Percentiles rank a stretch among this genome's conserved stretches.
These are phyloP conservation scores for Orestias chungarensis DNA, from an alignment of 2,797 vertebrate genomes.

Conservation along the genomic window DNA sequence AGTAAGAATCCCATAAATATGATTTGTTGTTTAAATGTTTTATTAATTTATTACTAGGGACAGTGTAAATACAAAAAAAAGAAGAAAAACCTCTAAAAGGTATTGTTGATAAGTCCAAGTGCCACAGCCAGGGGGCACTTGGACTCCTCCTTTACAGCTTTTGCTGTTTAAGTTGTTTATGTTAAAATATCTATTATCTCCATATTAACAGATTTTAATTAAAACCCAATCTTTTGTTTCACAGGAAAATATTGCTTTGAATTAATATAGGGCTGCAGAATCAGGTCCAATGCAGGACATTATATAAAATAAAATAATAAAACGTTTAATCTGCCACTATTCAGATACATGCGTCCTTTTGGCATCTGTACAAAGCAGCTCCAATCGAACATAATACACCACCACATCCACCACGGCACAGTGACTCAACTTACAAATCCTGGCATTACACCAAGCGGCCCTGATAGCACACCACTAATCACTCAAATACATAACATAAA, in stretches of 20 bases:
- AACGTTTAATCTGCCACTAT: neutral
- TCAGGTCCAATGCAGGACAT: neutral
- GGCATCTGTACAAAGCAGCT: neutral
- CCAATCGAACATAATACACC: slow-evolving; percentile 3
- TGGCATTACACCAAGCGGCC: slow-evolving; percentile 4
- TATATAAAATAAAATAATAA: neutral
- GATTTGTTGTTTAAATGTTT: neutral
- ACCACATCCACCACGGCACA: slow-evolving; percentile 10
- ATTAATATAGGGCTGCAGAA: neutral
- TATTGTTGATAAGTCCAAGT: slow-evolving; percentile 4
- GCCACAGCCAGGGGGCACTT: slow-evolving; percentile 46
- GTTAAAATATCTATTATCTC: neutral
- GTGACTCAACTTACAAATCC: slow-evolving; percentile 20
- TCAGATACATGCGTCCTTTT: neutral
- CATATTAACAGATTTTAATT: neutral
- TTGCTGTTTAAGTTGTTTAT: neutral
- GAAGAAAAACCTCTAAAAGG: neutral
- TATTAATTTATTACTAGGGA: neutral
- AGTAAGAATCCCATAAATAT: neutral
- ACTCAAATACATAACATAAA: slow-evolving; percentile 33
- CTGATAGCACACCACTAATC: slow-evolving; percentile 26
- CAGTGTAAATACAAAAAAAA: neutral
- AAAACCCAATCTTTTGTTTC: neutral
- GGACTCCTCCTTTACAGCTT: neutral
- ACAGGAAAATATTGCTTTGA: neutral